Evolutionary conservation across 2,797 vertebrate genomes (phyloP).

Genomic region (Brotula barbata): DNA sequence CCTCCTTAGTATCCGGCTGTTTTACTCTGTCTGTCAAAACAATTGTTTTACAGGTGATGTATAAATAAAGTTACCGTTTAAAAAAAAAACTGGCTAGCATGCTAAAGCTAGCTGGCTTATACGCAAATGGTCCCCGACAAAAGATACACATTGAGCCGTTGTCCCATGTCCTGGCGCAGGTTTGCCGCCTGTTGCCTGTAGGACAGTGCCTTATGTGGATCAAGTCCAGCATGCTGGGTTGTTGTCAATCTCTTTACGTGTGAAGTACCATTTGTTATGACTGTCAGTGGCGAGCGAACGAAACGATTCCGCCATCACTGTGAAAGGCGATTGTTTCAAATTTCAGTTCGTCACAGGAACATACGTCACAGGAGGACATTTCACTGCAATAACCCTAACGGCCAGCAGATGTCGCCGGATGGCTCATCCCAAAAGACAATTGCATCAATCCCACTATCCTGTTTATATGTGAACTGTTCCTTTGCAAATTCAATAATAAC

Average conservation of each 20-base stretch:
- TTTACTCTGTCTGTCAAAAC: constrained; percentile 2
- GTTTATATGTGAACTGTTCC: no score
- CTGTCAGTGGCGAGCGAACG: constrained; percentile 77
- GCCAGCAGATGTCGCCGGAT: constrained; percentile 27
- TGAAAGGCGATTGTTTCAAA: constrained; percentile 81
- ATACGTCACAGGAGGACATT: constrained; percentile 56
- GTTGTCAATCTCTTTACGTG: constrained; percentile 86
- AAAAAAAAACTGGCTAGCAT: constrained; percentile 38
- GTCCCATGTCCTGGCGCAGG: constrained; percentile 95
- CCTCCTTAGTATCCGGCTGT: no score
- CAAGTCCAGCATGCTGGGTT: constrained; percentile 85
- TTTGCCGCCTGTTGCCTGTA: constrained; percentile 93
- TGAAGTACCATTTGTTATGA: constrained; percentile 89
- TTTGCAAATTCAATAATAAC: no score
- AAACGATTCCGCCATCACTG: constrained; percentile 86
- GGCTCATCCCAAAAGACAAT: no score
- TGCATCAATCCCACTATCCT: no score
- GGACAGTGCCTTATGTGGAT: constrained; percentile 89
- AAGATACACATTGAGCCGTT: constrained; percentile 95
- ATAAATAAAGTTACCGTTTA: no score
- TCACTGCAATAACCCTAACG: fast-evolving
- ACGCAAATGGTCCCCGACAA: constrained; percentile 71
- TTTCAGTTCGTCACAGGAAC: constrained; percentile 81
- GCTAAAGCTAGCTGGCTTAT: constrained; percentile 50
- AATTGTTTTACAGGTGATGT: no score